phyloP scores from a whole-genome alignment of 2,113 vertebrate genomes.

The Zingel zingel region DNA sequence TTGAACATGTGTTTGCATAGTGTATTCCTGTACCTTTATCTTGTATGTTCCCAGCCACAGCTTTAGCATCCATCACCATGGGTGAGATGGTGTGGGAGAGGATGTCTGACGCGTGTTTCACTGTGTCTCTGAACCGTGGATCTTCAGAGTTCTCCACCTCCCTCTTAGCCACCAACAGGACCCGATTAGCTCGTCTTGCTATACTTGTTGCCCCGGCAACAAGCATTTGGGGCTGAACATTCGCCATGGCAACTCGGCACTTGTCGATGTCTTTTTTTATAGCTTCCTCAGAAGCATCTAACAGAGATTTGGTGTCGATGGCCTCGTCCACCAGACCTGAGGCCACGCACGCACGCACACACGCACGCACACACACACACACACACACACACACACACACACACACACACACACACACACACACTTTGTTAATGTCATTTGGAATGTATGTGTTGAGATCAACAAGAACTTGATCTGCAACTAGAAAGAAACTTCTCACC shows the following conservation, averaged over 20 bases:
- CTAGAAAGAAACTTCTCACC: conserved; percentile 78
- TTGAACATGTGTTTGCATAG: background rate
- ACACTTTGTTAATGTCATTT: background rate
- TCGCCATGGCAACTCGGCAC: conserved; percentile 98
- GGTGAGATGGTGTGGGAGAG: conserved; percentile 97
- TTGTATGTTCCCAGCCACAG: conserved; percentile 97
- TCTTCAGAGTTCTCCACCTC: conserved; percentile 99
- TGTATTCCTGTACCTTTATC: conserved; percentile 89
- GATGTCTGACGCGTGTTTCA: conserved; percentile 95
- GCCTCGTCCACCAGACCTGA: conserved; percentile 97
- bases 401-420: background rate
- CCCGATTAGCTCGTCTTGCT: conserved; percentile 95
- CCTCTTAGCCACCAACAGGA: conserved; percentile 94
- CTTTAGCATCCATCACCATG: conserved; percentile 99
- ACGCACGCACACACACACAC: background rate
- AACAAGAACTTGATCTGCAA: too few species aligned
- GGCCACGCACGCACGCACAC: background rate
- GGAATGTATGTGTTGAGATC: background rate
- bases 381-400: conserved; percentile 30
- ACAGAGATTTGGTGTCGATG: conserved; percentile 96
- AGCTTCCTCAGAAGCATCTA: conserved; percentile 98
- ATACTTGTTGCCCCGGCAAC: conserved; percentile 99
- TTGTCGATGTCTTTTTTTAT: conserved; percentile 99
- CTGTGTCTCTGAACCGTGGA: conserved; percentile 94
- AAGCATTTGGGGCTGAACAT: conserved; percentile 98